Percentiles rank a stretch among this genome's conserved stretches.
Evolutionary conservation across 2,797 vertebrate species (phyloP).

Genomic region (Scomberomorus guttatus): DNA sequence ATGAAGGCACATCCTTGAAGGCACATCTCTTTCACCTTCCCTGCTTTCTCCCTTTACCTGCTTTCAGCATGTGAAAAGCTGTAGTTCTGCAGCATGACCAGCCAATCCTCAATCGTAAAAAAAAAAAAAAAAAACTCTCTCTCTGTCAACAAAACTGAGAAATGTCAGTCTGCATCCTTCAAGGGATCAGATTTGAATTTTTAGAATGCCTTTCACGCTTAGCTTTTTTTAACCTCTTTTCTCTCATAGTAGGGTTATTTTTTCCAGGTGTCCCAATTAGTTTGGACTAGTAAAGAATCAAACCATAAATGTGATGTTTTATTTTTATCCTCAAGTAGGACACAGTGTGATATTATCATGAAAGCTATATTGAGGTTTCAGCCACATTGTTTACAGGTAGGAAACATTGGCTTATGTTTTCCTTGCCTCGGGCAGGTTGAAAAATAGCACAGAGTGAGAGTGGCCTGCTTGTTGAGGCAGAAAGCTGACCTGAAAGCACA

Average conservation of each 20-base stretch:
- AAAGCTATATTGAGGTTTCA: constrained; percentile 42
- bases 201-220: constrained; percentile 26
- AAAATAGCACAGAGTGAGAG: constrained; percentile 48
- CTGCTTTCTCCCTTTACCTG: constrained; percentile 2
- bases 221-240: constrained; percentile 9
- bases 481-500: constrained; percentile 58
- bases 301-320: constrained; percentile 14
- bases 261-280: constrained; percentile 36
- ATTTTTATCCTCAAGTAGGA: constrained; percentile 57
- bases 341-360: constrained; percentile 33
- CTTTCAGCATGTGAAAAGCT: constrained; percentile 22
- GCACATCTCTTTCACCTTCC: not conserved
- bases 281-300: constrained; percentile 22
- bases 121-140: constrained; percentile 41
- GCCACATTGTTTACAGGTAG: constrained; percentile 62
- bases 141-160: constrained; percentile 33
- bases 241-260: not conserved
- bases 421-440: constrained; percentile 45
- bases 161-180: constrained; percentile 50
- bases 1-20: constrained; percentile 12
- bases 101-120: constrained; percentile 4
- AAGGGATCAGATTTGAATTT: constrained; percentile 50
- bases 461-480: constrained; percentile 57
- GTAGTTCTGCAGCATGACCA: constrained; percentile 24
- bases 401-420: constrained; percentile 34